Percentiles rank a stretch among this genome's conserved stretches.
Evolutionary conservation across 1,140 invertebrate genomes (phyloP).

Genomic region (Triops longicaudatus): DNA sequence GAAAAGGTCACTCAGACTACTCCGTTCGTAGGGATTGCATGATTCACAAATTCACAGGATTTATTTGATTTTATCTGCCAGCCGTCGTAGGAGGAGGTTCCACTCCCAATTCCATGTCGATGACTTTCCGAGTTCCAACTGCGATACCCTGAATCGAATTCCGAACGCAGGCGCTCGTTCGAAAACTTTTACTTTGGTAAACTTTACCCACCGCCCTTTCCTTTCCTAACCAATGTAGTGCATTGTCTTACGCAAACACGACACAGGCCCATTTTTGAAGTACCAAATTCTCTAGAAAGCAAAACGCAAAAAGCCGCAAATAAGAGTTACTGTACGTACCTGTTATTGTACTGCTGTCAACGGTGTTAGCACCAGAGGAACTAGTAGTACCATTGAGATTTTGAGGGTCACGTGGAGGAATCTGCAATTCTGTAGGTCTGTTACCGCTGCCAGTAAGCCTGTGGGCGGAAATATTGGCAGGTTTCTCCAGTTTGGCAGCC

Average conservation of each 20-base stretch:
- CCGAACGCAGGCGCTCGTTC: background rate
- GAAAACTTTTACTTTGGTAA: background rate
- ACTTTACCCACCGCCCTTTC: background rate
- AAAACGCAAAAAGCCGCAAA: background rate
- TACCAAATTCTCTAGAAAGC: background rate
- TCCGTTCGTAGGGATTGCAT: background rate
- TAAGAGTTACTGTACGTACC: background rate
- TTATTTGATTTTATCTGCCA: too few relatives aligned
- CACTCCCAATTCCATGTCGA: background rate
- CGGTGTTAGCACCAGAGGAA: background rate
- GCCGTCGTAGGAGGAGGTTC: background rate
- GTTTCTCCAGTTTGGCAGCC: constrained; percentile 14
- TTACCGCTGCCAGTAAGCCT: background rate
- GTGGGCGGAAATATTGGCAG: background rate
- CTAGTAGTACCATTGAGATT: background rate
- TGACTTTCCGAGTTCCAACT: background rate
- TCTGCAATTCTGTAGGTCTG: background rate
- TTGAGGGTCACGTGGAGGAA: background rate
- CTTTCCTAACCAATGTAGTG: background rate
- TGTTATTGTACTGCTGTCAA: background rate
- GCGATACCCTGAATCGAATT: background rate
- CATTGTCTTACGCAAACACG: too few relatives aligned
- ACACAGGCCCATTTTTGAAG: too few relatives aligned
- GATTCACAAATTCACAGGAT: background rate
- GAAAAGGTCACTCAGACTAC: background rate